Evolutionary conservation across 2,113 vertebrate genomes (phyloP), one percentile per base, ranked within the genome.

Genomic region (Hucho hucho): DNA sequence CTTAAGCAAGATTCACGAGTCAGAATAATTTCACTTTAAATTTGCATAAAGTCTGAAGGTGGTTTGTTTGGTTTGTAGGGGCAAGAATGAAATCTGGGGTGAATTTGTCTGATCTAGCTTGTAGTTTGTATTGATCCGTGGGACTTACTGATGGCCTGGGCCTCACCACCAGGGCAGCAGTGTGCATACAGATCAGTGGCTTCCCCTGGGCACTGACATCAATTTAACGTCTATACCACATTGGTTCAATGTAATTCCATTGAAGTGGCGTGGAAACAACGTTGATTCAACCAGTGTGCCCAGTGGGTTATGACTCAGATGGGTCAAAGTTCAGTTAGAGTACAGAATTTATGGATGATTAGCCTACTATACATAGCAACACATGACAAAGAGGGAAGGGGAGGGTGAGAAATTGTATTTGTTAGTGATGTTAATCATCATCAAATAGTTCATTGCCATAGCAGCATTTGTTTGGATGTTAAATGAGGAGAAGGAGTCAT

Each of bases 81-180:
- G 28, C 79, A 89, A 78, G 76, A 70, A 81, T 59, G 71, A 73
- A 78, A 61, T 24, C 25, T 43, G 29, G 79, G 70, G 64, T 56
- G 47, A 59, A 77, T 82, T 78, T 74, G 1, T 84, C 73, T 68
- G 70, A 84, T 89, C 83, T 25, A 66, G 75, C 26, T 0, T 0
- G 43, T n/a, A 59, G 75, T 82, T 74, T 53, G 75, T 80, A 91
- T 92, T 1, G 87, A 91, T 87, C 78, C 20, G 26, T 1, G 6
- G 56, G 77, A 75, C 46, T 78, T 83, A 86, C 69, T 47, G 81
- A 86, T 73, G 63, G 61, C 56, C 53, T 73, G 6, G 70, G 73
- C 69, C 77, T 68, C 3, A 37, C 72, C 56, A 74, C 47, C 3
- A 43, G 61, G 70, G 72, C 74, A 59, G 0, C 61, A 72, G 76